Evolutionary conservation across 2,113 vertebrate genomes (phyloP).

Genomic region (Python bivittatus): DNA sequence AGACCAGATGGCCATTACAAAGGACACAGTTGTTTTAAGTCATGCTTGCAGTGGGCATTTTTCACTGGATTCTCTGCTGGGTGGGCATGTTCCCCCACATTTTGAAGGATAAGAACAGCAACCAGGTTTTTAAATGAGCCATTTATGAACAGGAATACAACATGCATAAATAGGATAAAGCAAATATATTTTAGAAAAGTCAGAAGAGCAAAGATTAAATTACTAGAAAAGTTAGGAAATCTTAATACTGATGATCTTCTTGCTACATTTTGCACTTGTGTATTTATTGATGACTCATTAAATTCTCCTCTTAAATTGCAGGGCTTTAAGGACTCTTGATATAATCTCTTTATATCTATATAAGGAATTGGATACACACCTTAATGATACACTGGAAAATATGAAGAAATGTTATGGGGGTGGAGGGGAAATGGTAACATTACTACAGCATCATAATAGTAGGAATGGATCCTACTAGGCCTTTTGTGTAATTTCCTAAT

Average conservation of each 20-base stretch:
- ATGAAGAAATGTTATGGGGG: not conserved
- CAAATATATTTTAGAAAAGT: constrained; percentile 33
- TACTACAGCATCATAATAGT: not conserved
- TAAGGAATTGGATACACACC: constrained; percentile 12
- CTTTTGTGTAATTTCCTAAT: not conserved
- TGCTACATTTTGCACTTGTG: constrained; percentile 33
- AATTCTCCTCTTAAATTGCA: constrained; percentile 49
- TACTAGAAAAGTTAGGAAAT: not conserved
- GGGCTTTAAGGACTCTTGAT: constrained; percentile 48
- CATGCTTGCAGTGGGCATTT: constrained; percentile 64
- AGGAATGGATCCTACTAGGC: not conserved
- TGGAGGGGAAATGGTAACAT: not conserved
- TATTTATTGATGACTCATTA: constrained; percentile 40
- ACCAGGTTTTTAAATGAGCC: constrained; percentile 51
- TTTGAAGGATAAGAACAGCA: constrained; percentile 51
- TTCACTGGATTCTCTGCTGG: constrained; percentile 56
- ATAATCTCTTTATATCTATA: constrained; percentile 28
- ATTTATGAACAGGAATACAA: constrained; percentile 25
- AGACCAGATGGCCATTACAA: constrained; percentile 63
- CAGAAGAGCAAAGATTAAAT: constrained; percentile 24
- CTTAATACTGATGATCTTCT: constrained; percentile 37
- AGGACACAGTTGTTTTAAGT: constrained; percentile 65
- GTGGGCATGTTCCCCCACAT: constrained; percentile 64
- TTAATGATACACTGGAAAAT: not conserved
- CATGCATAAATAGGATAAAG: constrained; percentile 20